A percentile compares a stretch with the other conserved stretches of the same genome.
phyloP scores from a whole-genome alignment of 2,888 invertebrate species.

The Sarcophaga variegata region DNA sequence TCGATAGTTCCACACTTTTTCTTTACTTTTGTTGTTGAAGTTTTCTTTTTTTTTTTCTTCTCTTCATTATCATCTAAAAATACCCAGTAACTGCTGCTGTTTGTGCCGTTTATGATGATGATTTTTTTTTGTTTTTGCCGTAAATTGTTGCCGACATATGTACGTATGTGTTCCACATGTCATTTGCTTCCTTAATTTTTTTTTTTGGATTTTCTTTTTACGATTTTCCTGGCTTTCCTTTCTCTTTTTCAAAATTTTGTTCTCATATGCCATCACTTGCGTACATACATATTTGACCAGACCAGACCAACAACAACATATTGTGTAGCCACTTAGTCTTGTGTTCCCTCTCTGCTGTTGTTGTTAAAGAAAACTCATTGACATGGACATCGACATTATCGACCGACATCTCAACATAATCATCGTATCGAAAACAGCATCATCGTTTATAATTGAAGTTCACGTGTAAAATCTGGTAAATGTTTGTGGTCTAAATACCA shows the following conservation, averaged over 20 bases:
- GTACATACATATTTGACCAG: not conserved
- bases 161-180: constrained; percentile 21
- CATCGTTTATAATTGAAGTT: constrained; percentile 36
- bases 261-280: not conserved
- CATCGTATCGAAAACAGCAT: too few species aligned
- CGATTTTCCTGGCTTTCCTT: not conserved
- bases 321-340: not conserved
- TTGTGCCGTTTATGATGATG: not conserved
- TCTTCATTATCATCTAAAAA: not conserved
- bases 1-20: not conserved
- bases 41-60: not conserved
- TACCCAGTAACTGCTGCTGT: not conserved
- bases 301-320: not conserved
- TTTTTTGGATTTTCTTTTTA: not conserved
- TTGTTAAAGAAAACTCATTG: not conserved
- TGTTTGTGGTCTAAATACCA: constrained; percentile 32
- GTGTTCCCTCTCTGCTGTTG: not conserved
- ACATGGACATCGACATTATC: too few species aligned
- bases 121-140: not conserved
- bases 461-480: constrained; percentile 44
- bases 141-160: constrained; percentile 3
- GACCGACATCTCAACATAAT: too few species aligned
- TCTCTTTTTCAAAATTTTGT: not conserved
- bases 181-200: not conserved
- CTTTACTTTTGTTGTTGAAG: not conserved